Evolutionary conservation across 2,888 invertebrate genomes (phyloP), one percentile per base, ranked within the genome.

Genomic region (Gisinianus flammeolus): DNA sequence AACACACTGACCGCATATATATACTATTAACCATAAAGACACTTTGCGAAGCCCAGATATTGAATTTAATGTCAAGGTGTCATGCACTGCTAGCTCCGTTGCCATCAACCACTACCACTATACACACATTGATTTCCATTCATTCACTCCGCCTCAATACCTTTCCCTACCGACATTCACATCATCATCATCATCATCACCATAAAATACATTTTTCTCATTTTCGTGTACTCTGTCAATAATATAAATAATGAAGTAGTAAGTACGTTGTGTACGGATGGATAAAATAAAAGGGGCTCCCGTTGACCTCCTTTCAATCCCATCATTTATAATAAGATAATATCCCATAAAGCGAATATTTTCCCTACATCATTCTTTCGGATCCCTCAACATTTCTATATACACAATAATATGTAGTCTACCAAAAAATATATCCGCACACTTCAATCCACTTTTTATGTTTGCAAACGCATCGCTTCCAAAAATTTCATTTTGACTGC

Each of bases 61-160:
- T 72, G 72, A 72, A 72, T 58, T 30, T 72, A 72, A 72, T 58
- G 72, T 72, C 54, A 70, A 54, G 28, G 28, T 70, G 70, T 52
- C 72, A 72, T 58, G 58, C 58, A 31, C 28, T 66, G 30, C 28
- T 62, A 62, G 26, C 62, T 26, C 24, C 28, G 1, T 58, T 58
- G 19, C 24, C 22, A 22, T n/a, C 56, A n/a, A 58, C 8, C 22
- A n/a, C 6, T 19, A 8, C 6, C 56, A 56, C 4, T n/a, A n/a
- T 56, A 58, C 24, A 58, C 24, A n/a, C 1, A 58, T 8, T 58
- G 16, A 22, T 5, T 56, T n/a, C 28, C 31, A 30, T 66, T 30
- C 31, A 1, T 10, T 62, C 22, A 2, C 22, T 2, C 19, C 22
- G 22, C 26, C 62, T 62, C n/a, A n/a, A n/a, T n/a, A 62, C 22